Evolutionary conservation across 2,113 vertebrate species (phyloP).

Genomic region (Taurulus bubalis): DNA sequence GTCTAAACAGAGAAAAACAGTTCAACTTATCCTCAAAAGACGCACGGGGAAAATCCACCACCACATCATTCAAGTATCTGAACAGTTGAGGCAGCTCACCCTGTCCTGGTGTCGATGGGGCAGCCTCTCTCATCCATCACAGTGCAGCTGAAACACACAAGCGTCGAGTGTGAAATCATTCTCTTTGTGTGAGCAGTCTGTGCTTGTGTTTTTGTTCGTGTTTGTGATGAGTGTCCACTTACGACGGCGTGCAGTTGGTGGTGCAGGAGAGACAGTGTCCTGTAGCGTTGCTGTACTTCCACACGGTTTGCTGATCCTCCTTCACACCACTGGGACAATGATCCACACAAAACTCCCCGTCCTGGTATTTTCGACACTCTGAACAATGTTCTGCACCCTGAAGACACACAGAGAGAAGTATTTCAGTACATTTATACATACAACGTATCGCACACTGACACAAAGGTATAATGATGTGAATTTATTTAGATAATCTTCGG

Average conservation of each 20-base stretch:
- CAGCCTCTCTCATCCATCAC: conserved; percentile 90
- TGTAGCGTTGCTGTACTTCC: conserved; percentile 91
- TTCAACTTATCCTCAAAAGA: neutral
- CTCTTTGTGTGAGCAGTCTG: neutral
- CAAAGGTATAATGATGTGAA: neutral
- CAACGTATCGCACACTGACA: neutral
- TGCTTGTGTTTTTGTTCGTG: neutral
- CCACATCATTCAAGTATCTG: neutral
- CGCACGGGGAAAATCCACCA: neutral
- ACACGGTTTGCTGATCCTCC: conserved; percentile 89
- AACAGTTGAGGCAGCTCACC: conserved; percentile 79
- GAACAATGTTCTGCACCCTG: conserved; percentile 90
- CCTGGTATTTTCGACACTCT: conserved; percentile 89
- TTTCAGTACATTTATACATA: neutral
- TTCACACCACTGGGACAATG: conserved; percentile 93
- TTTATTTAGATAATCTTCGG: neutral
- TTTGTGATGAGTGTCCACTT: conserved; percentile 72
- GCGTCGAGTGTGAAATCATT: neutral
- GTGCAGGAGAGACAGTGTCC: conserved; percentile 90
- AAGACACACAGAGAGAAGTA: neutral
- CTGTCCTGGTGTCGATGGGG: conserved; percentile 89
- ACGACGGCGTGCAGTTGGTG: conserved; percentile 94
- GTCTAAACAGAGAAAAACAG: conserved; percentile 74
- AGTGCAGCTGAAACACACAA: conserved; percentile 85
- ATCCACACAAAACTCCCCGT: conserved; percentile 88